These are phyloP conservation scores for Xenops minutus DNA, from an alignment of 2,797 vertebrate genomes.

Conservation along the genomic window DNA sequence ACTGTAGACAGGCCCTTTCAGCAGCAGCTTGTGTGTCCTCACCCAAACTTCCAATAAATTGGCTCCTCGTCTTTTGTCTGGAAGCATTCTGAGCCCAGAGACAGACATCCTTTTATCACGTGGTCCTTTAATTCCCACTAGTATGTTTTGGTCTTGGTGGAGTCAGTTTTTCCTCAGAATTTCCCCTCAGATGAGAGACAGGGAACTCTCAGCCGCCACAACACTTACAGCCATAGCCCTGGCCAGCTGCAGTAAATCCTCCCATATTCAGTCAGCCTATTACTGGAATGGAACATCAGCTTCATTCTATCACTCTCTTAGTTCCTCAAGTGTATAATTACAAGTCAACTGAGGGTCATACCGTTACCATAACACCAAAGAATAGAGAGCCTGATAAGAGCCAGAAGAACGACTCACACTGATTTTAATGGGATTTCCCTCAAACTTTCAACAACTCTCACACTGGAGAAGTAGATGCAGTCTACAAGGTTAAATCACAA, in stretches of 20 bases:
- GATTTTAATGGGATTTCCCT: neutral
- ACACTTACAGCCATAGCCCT: neutral
- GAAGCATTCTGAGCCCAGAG: neutral
- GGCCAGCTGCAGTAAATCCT: conserved; percentile 48
- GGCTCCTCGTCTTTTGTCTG: neutral
- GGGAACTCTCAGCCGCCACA: neutral
- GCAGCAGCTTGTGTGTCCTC: conserved; percentile 1
- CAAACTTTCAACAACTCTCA: neutral
- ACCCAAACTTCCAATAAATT: neutral
- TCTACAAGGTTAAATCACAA: neutral
- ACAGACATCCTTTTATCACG: neutral
- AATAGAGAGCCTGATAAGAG: conserved; percentile 3
- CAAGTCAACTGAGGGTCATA: conserved; percentile 18
- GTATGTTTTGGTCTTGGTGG: conserved; percentile 22
- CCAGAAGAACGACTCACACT: neutral
- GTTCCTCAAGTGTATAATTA: conserved; percentile 42
- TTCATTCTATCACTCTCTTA: neutral
- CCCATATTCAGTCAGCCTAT: conserved; percentile 1
- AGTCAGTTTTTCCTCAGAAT: conserved; percentile 39
- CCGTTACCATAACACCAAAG: conserved; percentile 11
- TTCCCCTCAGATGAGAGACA: neutral
- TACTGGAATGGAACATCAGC: conserved; percentile 42
- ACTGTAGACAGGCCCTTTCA: conserved; percentile 12
- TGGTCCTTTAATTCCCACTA: conserved; percentile 29
- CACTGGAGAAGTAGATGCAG: neutral